Evolutionary conservation across 2,888 invertebrate species (phyloP), one percentile per base, ranked within the genome.

Genomic region (Odontomyia ornata): DNA sequence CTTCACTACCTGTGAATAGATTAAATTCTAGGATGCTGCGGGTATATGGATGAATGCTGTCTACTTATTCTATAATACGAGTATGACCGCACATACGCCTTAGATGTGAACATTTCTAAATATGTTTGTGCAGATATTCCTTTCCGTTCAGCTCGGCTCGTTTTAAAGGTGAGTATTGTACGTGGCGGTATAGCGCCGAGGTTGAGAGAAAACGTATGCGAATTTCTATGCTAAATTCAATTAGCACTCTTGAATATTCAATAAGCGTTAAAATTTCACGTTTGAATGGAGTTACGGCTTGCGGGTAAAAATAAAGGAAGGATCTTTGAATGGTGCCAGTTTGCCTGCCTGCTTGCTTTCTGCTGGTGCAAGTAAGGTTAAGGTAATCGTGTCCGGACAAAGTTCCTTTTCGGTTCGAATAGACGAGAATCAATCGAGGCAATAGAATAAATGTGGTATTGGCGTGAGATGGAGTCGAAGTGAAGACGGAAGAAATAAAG

Each of bases 221-320:
- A 52, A 60, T 60, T 60, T 47, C 23, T 47, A 47, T 69, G 47
- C 62, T 69, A 76, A 78, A 78, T 73, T 78, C 78, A 76, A 78
- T 78, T 78, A 78, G 78, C 78, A 73, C 78, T 76, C 78, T 78
- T 72, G 71, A 75, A 78, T 78, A 78, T 78, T 78, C 78, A 78
- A 78, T 78, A 78, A 76, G 52, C 78, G 78, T 76, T 57, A 43
- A 64, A 76, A 78, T 76, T 76, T 78, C 76, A 57, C 76, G 76
- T 76, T 72, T 73, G 73, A 73, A 57, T 73, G 36, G 60, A 72
- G 36, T 36, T 36, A 36, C 36, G 36, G 36, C 36, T 36, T 36
- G 36, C 36, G 36, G 36, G 52, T 15, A 52, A 52, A 18, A 52
- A 13, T 52, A 52, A 52, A 52, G 52, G 52, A 69, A 69, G 69